Base-by-base conservation (phyloP, 2,888 invertebrate species). In the Tetranychus piercei region DNA sequence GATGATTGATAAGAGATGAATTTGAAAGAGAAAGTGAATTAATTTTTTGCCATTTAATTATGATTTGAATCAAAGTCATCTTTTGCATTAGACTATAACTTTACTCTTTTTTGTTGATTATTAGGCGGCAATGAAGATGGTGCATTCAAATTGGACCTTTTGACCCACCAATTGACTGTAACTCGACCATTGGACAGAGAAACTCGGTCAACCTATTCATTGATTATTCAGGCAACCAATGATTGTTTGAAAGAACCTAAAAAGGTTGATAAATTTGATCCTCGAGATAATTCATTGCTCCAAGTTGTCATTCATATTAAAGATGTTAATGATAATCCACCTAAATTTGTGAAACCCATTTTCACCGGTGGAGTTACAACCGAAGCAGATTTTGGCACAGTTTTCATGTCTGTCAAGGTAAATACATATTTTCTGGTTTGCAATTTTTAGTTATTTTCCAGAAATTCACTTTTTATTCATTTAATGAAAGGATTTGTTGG, bases 331-430 rank as follows among this genome's bases (percentile, higher is more conserved):
- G 96, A 96, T 80, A 94, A 95, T 82, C 86, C 91, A 0, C 95
- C 96, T 0, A 86, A 85, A 80, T 95, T 95, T 81, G 83, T 87
- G 4, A 88, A 88, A 76, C 78, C 80, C 78, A 87, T 92, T 77
- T 93, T 95, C 81, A 94, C 94, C 0, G 94, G 94, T 0, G 95
- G 95, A 1, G 90, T 96, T 1, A 93, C 94, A 18, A 94, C 94
- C 0, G 92, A 90, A 78, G 91, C 92, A 0, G 90, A 92, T 81
- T 94, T 94, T 82, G 94, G 93, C 0, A 88, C 89, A 0, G 88
- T 89, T 80, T 90, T 93, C 80, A 90, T 93, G 90, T 86, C 87
- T 78, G 86, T 93, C 0, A 88, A 90, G 85, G 73, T 73, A 64
- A 44, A 71, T 23, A 69, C 6, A 69, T 4, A 23, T 23, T 23